These are phyloP conservation scores for Laterallus jamaicensis DNA, from an alignment of 2,113 vertebrate species.

Conservation along the genomic window DNA sequence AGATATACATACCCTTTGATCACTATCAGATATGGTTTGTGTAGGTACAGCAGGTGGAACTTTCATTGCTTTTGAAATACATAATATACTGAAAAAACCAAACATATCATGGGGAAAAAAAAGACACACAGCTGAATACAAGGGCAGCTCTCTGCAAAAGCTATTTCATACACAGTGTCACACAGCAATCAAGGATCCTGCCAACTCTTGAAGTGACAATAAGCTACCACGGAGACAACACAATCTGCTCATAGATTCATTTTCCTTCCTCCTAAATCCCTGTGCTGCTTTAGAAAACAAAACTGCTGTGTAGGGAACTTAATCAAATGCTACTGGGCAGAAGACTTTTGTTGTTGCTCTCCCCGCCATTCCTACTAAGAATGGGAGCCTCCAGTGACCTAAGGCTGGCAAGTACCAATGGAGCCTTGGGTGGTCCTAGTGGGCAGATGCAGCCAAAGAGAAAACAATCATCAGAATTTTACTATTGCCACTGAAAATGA, in stretches of 20 bases:
- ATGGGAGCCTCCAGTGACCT: not conserved
- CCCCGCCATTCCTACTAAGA: not conserved
- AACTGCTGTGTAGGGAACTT: constrained; percentile 20
- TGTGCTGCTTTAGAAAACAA: constrained; percentile 41
- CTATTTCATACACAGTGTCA: constrained; percentile 22
- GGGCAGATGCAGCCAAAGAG: not conserved
- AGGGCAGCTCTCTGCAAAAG: constrained; percentile 32
- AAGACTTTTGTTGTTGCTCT: not conserved
- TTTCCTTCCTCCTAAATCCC: constrained; percentile 14
- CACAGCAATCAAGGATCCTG: constrained; percentile 43
- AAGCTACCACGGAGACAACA: constrained; percentile 55
- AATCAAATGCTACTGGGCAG: constrained; percentile 12
- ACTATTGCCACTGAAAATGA: not conserved
- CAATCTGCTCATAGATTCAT: constrained; percentile 55
- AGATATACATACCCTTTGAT: constrained; percentile 5
- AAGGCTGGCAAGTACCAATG: not conserved
- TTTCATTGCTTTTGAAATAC: not conserved
- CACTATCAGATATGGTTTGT: not conserved
- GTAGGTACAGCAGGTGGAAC: not conserved
- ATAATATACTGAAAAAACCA: not conserved
- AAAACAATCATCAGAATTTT: not conserved
- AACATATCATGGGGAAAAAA: not conserved
- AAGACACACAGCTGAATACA: not conserved
- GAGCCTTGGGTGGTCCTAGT: not conserved
- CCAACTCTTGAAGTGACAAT: constrained; percentile 53